Conservation (phyloP, 2,113 vertebrate species). For the Andinoacara biseriatus region DNA sequence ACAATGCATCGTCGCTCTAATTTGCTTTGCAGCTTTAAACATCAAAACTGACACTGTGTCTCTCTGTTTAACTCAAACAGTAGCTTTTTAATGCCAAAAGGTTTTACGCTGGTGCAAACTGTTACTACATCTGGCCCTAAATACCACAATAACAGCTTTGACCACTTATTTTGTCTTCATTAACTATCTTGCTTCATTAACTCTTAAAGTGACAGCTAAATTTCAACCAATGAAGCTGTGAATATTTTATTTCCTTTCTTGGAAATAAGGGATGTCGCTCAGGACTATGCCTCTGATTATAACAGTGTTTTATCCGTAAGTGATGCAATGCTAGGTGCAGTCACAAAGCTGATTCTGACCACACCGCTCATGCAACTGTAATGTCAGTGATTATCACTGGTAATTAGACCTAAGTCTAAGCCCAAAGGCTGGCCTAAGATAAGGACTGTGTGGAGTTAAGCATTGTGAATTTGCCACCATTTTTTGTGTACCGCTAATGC, state of each 20-base stretch:
- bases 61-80: not conserved
- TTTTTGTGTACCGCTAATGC: not conserved
- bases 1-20: accelerated
- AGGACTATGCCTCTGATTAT: conserved; percentile 1
- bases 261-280: not conserved
- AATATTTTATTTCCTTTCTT: too few relatives aligned
- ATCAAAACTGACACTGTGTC: not conserved
- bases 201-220: too few relatives aligned
- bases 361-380: not conserved
- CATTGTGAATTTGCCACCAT: too few relatives aligned
- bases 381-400: not conserved
- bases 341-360: not conserved
- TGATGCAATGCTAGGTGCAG: not conserved
- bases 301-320: not conserved
- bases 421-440: too few relatives aligned
- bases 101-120: not conserved
- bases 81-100: not conserved
- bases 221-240: too few relatives aligned
- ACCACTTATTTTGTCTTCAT: not conserved
- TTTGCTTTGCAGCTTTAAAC: not conserved
- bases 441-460: too few relatives aligned
- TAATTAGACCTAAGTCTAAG: too few relatives aligned
- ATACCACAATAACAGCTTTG: not conserved
- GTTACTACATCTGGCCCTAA: not conserved
- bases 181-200: too few relatives aligned